Conservation (phyloP, 2,797 vertebrate genomes). For the Sebastes steindachneri region DNA sequence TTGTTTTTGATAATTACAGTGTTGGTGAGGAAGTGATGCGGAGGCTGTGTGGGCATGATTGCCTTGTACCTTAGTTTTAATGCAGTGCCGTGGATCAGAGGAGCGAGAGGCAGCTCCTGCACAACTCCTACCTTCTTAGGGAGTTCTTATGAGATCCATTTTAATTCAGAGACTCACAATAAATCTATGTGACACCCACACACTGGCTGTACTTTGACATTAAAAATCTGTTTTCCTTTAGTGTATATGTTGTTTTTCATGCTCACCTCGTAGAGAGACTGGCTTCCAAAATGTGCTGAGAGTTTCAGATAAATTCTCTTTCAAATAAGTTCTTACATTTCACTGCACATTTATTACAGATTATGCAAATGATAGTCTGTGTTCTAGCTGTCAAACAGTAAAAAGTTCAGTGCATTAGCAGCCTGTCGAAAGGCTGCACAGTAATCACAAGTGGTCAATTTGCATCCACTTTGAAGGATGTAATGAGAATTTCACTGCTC, state of each 20-base stretch:
- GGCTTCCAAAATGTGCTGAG: background rate
- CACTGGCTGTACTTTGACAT: background rate
- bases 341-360: background rate
- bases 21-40: conserved; percentile 30
- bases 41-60: conserved; percentile 51
- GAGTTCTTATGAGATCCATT: conserved; percentile 3
- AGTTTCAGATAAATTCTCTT: conserved; percentile 11
- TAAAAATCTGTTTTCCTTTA: background rate
- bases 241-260: background rate
- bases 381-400: background rate
- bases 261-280: background rate
- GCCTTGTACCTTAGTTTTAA: conserved; percentile 42
- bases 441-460: conserved; percentile 18
- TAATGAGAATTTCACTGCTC: conserved; percentile 13
- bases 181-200: conserved; percentile 1
- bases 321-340: background rate
- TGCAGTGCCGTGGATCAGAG: conserved; percentile 26
- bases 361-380: conserved; percentile 13
- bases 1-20: conserved; percentile 67
- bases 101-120: conserved; percentile 12
- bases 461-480: conserved; percentile 18
- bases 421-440: background rate
- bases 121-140: background rate
- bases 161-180: conserved; percentile 4
- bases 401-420: conserved; percentile 2